Evolutionary conservation across 2,797 vertebrate species (phyloP), one percentile per base, ranked within the genome.

Genomic region (Phoebastria nigripes): DNA sequence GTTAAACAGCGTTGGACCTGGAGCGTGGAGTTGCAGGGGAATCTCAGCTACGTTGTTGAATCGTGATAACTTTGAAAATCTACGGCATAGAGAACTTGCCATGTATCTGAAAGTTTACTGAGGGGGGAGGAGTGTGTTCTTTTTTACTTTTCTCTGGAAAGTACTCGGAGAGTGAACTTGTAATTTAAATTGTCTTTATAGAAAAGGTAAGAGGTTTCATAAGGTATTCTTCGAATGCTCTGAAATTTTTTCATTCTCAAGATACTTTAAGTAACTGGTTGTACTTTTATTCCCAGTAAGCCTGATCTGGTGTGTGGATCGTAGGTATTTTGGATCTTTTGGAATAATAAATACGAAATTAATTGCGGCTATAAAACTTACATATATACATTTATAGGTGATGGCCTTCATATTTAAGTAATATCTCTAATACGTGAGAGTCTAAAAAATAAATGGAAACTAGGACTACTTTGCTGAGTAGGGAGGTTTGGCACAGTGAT

Each of bases 381-480:
- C 3, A 1, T 9, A 1, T 5, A 0, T 20, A 8, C 2, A 2
- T 31, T 33, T 26, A 11, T 12, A 33, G 19, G 4, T 46, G 22
- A 22, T 35, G 54, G 12, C 2, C 1, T 47, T 66, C 6, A 0
- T 66, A 16, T 56, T 59, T 21, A 19, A 59, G 35, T 44, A 4
- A 3, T 3, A 3, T 3, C 11, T 80, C 8, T 41, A 6, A 28
- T 24, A 10, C 0, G 2, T 2, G 3, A 46, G 39, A 67, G 20
- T 42, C 65, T 10, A 65, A 71, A 74, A 35, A 76, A 17, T 26
- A 70, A 47, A n/a, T 17, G 26, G 61, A 47, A n/a, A 0, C 14
- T n/a, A 37, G 59, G 25, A 4, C 6, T 81, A 1, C 46, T 76
- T 51, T 66, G 35, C 56, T 39, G 0, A 39, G 33, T 3, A 14